These are phyloP conservation scores for Agonopterix subpropinquella DNA, from an alignment of 2,888 invertebrate genomes.

Conservation along the genomic window DNA sequence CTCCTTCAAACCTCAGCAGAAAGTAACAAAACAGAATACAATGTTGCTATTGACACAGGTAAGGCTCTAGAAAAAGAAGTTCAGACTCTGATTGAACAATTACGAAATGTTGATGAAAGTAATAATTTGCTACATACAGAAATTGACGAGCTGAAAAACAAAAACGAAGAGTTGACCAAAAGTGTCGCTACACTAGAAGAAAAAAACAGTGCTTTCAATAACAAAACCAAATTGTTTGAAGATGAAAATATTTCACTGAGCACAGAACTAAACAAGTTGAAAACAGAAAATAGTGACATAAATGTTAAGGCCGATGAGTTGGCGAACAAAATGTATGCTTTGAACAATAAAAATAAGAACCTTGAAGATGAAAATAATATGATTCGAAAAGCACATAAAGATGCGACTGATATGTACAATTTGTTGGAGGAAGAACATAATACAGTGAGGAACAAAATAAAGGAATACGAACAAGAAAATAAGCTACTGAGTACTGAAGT, in stretches of 20 bases:
- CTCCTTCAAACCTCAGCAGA: slow-evolving; percentile 1
- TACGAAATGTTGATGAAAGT: slow-evolving; percentile 1
- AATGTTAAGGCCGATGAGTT: neutral
- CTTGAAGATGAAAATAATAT: slow-evolving; percentile 12
- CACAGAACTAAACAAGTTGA: too few species aligned
- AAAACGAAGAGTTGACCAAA: neutral
- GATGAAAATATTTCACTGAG: slow-evolving; percentile 1
- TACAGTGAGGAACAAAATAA: slow-evolving; percentile 2
- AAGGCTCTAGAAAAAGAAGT: slow-evolving; percentile 1
- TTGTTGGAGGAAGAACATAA: neutral
- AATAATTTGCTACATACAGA: neutral
- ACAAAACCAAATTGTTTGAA: slow-evolving; percentile 1
- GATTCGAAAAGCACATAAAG: slow-evolving; percentile 9
- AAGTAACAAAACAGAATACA: neutral
- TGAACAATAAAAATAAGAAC: slow-evolving; percentile 1
- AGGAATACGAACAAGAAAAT: slow-evolving; percentile 10
- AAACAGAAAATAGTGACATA: too few species aligned
- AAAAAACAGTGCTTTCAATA: neutral
- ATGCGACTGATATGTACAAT: neutral
- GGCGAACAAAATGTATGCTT: neutral
- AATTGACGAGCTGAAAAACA: neutral
- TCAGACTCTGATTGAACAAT: slow-evolving; percentile 1
- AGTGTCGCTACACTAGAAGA: too few species aligned
- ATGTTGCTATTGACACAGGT: neutral
- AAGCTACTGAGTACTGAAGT: slow-evolving; percentile 7